A percentile compares a stretch with the other conserved stretches of the same genome.
These are phyloP conservation scores for Hipparchia semele DNA, from an alignment of 2,888 invertebrate species.

Conservation along the genomic window DNA sequence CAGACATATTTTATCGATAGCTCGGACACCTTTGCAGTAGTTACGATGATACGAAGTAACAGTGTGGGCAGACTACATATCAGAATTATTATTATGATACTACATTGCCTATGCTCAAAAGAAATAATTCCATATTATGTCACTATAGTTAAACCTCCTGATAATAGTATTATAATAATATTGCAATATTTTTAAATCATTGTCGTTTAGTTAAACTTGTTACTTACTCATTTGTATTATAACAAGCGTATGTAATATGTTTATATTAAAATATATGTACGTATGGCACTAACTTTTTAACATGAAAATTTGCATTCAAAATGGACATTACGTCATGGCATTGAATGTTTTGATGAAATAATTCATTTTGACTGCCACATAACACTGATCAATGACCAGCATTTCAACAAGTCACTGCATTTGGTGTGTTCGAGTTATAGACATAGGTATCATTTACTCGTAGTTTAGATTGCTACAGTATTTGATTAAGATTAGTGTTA, in stretches of 20 bases:
- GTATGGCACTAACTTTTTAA: not conserved
- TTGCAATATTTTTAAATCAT: not conserved
- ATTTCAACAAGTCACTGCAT: constrained; percentile 7
- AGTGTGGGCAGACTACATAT: constrained; percentile 2
- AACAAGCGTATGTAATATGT: not conserved
- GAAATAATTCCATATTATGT: not conserved
- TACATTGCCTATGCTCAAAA: not conserved
- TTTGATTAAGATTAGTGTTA: constrained; percentile 29
- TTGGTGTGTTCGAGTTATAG: constrained; percentile 8
- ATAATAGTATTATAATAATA: too few relatives aligned
- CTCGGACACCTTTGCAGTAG: not conserved
- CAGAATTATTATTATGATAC: not conserved
- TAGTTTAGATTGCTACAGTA: constrained; percentile 18
- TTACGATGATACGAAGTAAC: not conserved
- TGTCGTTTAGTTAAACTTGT: not conserved
- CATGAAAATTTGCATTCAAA: not conserved
- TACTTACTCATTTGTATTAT: not conserved
- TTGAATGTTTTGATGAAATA: not conserved
- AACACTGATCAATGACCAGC: too few relatives aligned
- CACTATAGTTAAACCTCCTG: too few relatives aligned
- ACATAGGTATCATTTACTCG: not conserved
- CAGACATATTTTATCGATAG: not conserved
- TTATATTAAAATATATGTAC: not conserved
- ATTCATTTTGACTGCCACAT: not conserved
- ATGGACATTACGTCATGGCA: not conserved